phyloP scores from a whole-genome alignment of 2,797 vertebrate genomes.

The Tragelaphus eurycerus region DNA sequence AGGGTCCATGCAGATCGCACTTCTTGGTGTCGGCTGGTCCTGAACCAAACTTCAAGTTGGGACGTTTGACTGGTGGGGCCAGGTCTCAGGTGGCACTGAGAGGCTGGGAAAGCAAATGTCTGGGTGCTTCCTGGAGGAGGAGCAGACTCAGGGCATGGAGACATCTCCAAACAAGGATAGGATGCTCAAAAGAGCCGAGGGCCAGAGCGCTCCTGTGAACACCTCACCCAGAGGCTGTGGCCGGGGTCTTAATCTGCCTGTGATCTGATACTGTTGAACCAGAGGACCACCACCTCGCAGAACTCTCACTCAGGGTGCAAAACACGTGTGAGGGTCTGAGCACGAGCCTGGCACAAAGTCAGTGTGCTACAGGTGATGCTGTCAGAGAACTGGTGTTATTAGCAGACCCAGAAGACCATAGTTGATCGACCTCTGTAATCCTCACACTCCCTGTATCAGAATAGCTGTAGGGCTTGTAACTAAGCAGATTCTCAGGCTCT shows the following conservation, averaged over 20 bases:
- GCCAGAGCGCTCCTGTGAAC: background rate
- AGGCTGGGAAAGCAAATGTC: background rate
- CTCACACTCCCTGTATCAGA: background rate
- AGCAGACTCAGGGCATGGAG: background rate
- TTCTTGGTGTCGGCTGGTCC: background rate
- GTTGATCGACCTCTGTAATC: background rate
- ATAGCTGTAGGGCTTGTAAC: background rate
- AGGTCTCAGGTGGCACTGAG: background rate
- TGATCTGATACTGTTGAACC: background rate
- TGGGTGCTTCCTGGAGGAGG: background rate
- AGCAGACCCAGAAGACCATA: no score
- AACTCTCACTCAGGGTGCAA: background rate
- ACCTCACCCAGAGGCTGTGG: rapidly evolving
- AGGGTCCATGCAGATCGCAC: background rate
- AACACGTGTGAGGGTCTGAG: no score
- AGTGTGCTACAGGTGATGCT: rapidly evolving
- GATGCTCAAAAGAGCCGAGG: background rate
- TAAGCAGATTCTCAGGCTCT: background rate
- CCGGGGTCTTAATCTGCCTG: background rate
- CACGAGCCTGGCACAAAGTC: background rate
- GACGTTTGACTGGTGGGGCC: background rate
- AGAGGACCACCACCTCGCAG: background rate
- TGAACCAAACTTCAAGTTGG: background rate
- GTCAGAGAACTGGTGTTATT: rapidly evolving
- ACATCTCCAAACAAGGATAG: background rate